Percentiles rank a stretch among this genome's conserved stretches.
These are phyloP conservation scores for Drosophila sp. DNA, from an alignment of 1,140 invertebrate species.

Conservation along the genomic window DNA sequence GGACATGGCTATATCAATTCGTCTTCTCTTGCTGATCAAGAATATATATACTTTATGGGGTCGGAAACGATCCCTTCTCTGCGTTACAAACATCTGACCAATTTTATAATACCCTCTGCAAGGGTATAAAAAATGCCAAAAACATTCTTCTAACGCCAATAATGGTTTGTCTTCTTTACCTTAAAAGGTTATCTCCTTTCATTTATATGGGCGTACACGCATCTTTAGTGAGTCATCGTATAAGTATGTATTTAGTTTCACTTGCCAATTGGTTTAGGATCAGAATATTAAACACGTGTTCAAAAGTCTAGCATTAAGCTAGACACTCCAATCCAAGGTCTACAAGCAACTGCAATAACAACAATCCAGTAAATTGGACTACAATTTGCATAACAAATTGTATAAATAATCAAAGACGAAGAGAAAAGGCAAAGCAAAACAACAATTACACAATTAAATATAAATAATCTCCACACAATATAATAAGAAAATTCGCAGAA, in stretches of 20 bases:
- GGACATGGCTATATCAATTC: too few species aligned
- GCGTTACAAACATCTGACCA: too few species aligned
- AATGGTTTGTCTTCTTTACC: slow-evolving; percentile 42
- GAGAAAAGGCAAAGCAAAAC: slow-evolving; percentile 54
- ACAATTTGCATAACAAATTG: slow-evolving; percentile 79
- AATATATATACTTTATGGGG: too few species aligned
- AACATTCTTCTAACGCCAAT: slow-evolving; percentile 5
- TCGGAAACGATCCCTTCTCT: too few species aligned
- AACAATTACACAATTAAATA: slow-evolving; percentile 75
- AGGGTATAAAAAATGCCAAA: neutral
- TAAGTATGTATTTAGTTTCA: slow-evolving; percentile 57
- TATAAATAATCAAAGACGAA: slow-evolving; percentile 19
- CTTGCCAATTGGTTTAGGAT: slow-evolving; percentile 38
- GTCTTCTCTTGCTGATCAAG: too few species aligned
- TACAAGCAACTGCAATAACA: slow-evolving; percentile 42
- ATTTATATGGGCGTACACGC: slow-evolving; percentile 56
- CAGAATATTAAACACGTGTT: slow-evolving; percentile 63
- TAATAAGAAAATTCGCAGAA: slow-evolving; percentile 63
- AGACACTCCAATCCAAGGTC: slow-evolving; percentile 42
- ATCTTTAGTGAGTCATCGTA: slow-evolving; percentile 48
- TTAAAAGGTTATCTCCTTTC: slow-evolving; percentile 12
- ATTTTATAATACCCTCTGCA: too few species aligned
- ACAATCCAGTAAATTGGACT: slow-evolving; percentile 40
- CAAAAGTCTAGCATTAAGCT: slow-evolving; percentile 61
- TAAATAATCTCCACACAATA: slow-evolving; percentile 57